Evolutionary conservation across 2,888 invertebrate genomes (phyloP).

Genomic region (Apomyelois bistriatella): DNA sequence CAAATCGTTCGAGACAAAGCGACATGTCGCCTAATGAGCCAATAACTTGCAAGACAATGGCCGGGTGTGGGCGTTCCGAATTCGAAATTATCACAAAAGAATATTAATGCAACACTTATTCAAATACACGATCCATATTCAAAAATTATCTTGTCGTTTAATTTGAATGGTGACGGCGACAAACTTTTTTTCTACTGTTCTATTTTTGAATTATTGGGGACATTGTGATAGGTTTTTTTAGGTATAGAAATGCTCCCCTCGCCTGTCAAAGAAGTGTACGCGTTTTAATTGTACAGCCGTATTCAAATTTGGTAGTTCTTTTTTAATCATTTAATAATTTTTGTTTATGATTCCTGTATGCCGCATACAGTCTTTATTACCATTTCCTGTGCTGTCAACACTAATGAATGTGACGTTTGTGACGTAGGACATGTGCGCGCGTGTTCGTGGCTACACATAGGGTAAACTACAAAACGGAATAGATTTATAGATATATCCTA

Average conservation of each 20-base stretch:
- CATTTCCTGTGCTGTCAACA: conserved; percentile 71
- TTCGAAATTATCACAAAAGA: conserved; percentile 76
- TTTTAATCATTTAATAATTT: conserved; percentile 62
- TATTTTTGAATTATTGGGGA: conserved; percentile 50
- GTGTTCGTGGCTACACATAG: conserved; percentile 14
- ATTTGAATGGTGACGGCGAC: conserved; percentile 67
- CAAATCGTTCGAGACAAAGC: conserved; percentile 67
- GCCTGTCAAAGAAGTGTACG: conserved; percentile 18
- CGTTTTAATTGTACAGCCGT: conserved; percentile 47
- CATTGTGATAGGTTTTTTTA: conserved; percentile 51
- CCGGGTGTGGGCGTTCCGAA: conserved; percentile 70
- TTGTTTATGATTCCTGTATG: conserved; percentile 63
- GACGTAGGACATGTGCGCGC: conserved; percentile 55
- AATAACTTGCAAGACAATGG: conserved; percentile 77
- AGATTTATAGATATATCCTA: no score
- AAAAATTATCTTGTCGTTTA: conserved; percentile 68
- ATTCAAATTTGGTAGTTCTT: conserved; percentile 59
- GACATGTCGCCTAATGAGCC: conserved; percentile 75
- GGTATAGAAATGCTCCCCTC: conserved; percentile 45
- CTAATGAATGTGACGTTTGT: conserved; percentile 59
- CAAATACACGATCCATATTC: conserved; percentile 75
- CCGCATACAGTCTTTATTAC: conserved; percentile 53
- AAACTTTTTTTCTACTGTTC: conserved; percentile 45
- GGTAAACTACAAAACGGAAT: not conserved
- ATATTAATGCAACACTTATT: conserved; percentile 79